Base-by-base conservation (phyloP, 2,113 vertebrate genomes). In the Microcebus murinus region DNA sequence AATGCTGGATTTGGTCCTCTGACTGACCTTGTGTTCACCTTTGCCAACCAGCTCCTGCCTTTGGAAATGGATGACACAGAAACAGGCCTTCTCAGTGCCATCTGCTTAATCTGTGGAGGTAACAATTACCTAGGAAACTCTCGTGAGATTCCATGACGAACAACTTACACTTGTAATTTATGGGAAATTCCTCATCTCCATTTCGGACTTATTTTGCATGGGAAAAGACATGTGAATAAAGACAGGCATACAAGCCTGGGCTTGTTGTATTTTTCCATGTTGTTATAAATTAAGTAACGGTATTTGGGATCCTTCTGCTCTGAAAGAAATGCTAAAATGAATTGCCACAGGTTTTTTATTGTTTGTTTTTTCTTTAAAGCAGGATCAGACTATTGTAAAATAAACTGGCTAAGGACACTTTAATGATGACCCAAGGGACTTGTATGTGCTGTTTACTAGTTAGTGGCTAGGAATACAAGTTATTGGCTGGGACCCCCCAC, bases 81-180 rank as follows among this genome's bases (percentile, higher is more conserved):
- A 98, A 99, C 99, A 3, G 99, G 99, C 94, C 99, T 99, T 90
- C 99, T 99, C 85, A 99, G 99, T 98, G 99, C 99, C 99, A 99
- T 99, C 99, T 99, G 99, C 97, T 98, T 99, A 29, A 99, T 99
- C 96, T 99, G 99, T 96, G 99, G 99, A 99, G 99, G 99, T 99
- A 98, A 11, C 9, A 4, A 42, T 68, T 31, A 80, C 87, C 92
- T 67, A n/a, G 70, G 59, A 3, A 86, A 50, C 20, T 31, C 48
- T 74, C 61, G 6, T 4, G 27, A 65, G 59, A 50, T n/a, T 81
- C 83, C 61, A 36, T 42, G 21, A 85, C 63, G 27, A 92, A 59
- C 31, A 70, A 50, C 23, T 36, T 61, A 21, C 4, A 34, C 29
- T 57, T 48, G 48, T 27, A 31, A 55, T 45, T 71, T 23, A 31